Evolutionary conservation across 2,888 invertebrate species (phyloP).

Genomic region (Thecocarcelia acutangulata): DNA sequence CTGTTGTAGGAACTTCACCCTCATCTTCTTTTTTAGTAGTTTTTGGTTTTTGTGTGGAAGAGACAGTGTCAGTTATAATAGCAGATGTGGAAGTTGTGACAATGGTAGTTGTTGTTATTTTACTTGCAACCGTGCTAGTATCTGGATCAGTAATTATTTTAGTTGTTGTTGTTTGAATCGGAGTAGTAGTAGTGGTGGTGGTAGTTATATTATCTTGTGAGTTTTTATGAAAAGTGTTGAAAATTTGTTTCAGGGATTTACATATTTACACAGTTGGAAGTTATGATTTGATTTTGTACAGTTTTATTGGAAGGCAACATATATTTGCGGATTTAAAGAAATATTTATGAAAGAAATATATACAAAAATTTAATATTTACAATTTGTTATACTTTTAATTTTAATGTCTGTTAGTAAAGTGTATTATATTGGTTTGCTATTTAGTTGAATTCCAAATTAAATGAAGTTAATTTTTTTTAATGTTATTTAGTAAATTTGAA

Average conservation of each 20-base stretch:
- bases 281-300: conserved; percentile 38
- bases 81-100: conserved; percentile 47
- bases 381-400: conserved; percentile 50
- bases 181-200: conserved; percentile 70
- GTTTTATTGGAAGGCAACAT: conserved; percentile 37
- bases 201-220: conserved; percentile 73
- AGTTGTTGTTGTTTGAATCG: conserved; percentile 68
- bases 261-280: conserved; percentile 78
- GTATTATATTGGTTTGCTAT: conserved; percentile 17
- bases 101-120: conserved; percentile 46
- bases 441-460: conserved; percentile 7
- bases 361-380: conserved; percentile 76
- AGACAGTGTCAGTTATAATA: conserved; percentile 37
- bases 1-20: conserved; percentile 23
- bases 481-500: conserved; percentile 31
- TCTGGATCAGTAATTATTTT: conserved; percentile 45
- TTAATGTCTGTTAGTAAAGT: conserved; percentile 30
- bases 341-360: conserved; percentile 73
- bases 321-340: conserved; percentile 54
- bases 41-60: conserved; percentile 63
- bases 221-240: conserved; percentile 48
- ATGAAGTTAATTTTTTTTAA: conserved; percentile 11
- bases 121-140: conserved; percentile 38
- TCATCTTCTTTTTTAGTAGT: conserved; percentile 63
- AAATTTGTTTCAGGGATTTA: conserved; percentile 41